Conservation (phyloP, 1,140 invertebrate species). For the Gerris buenoi region DNA sequence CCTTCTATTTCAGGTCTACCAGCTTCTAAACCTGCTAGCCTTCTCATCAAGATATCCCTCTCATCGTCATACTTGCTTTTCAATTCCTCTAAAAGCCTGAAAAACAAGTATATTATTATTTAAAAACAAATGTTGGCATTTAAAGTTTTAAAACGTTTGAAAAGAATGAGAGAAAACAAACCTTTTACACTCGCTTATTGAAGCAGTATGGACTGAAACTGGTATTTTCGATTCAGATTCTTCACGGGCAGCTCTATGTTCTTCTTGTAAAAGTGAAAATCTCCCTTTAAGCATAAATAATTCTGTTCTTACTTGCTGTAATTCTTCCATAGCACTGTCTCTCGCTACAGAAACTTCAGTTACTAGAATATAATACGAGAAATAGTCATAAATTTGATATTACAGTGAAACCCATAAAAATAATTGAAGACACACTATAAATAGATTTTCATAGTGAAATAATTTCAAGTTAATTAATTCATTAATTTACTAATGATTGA, state of each 20-base stretch:
- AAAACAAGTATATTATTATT: constrained; percentile 7
- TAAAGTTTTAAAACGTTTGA: not conserved
- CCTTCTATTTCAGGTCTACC: constrained; percentile 30
- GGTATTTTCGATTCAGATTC: constrained; percentile 37
- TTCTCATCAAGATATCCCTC: constrained; percentile 31
- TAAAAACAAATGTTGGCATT: not conserved
- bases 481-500: too few species aligned
- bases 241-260: constrained; percentile 36
- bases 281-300: constrained; percentile 38
- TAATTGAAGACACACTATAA: not conserved
- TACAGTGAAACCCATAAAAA: not conserved
- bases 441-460: not conserved
- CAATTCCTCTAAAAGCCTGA: constrained; percentile 41
- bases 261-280: constrained; percentile 34
- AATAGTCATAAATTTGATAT: not conserved
- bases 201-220: constrained; percentile 34
- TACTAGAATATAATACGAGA: constrained; percentile 26
- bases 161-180: constrained; percentile 17
- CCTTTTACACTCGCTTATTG: constrained; percentile 44
- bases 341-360: constrained; percentile 40
- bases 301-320: constrained; percentile 36
- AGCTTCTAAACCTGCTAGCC: constrained; percentile 31
- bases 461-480: too few species aligned
- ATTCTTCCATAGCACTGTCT: constrained; percentile 41
- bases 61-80: constrained; percentile 43